Percentiles rank a stretch among this genome's conserved stretches.
phyloP scores from a whole-genome alignment of 2,113 vertebrate genomes.

The Aegotheles bennettii region DNA sequence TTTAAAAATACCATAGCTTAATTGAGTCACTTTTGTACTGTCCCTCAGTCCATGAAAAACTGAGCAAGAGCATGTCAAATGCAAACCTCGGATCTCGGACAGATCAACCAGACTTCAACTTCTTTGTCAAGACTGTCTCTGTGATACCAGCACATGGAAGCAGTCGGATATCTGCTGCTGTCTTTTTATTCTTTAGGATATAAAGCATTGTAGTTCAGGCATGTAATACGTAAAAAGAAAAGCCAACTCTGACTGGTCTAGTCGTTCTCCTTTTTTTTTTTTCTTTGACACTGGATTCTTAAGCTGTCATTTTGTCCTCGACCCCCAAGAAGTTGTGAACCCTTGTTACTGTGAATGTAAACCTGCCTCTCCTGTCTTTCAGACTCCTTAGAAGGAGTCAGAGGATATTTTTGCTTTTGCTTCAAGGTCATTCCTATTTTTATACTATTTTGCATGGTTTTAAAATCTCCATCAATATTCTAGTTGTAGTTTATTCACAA shows the following conservation, averaged over 20 bases:
- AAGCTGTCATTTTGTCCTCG: not conserved
- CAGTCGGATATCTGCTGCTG: not conserved
- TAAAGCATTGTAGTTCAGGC: not conserved
- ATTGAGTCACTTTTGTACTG: not conserved
- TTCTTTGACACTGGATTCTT: not conserved
- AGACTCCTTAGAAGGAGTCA: not conserved
- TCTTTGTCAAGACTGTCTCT: not conserved
- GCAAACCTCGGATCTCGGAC: not conserved
- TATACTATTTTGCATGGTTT: not conserved
- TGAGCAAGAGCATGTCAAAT: not conserved
- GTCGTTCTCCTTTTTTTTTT: not conserved
- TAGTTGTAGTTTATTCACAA: not conserved
- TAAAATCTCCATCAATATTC: not conserved
- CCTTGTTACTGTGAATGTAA: not conserved
- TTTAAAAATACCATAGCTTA: not conserved
- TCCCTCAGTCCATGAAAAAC: not conserved
- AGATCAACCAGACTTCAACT: not conserved
- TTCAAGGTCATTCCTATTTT: not conserved
- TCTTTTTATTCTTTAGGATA: not conserved
- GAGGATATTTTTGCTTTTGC: not conserved
- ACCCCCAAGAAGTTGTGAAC: not conserved
- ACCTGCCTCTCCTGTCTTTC: not conserved
- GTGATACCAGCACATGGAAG: not conserved
- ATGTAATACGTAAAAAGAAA: not conserved
- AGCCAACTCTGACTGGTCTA: not conserved